phyloP scores from a whole-genome alignment of 2,797 vertebrate genomes.

The Hoplostethus mediterraneus region DNA sequence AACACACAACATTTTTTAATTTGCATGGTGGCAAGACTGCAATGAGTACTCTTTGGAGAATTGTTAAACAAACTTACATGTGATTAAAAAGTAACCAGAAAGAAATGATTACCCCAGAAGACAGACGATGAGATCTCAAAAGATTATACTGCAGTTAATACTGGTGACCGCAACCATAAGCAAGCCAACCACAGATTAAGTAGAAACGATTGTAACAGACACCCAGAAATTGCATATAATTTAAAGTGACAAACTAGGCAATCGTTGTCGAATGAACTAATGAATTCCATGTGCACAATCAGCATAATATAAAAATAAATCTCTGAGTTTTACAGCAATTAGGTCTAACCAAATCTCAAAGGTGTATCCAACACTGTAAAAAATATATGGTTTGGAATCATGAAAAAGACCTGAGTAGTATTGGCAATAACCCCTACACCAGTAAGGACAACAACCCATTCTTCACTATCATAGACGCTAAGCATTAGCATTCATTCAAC shows the following conservation, averaged over 20 bases:
- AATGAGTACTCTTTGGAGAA: slow-evolving; percentile 26
- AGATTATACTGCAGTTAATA: slow-evolving; percentile 51
- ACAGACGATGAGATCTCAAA: slow-evolving; percentile 35
- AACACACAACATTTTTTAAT: slow-evolving; percentile 36
- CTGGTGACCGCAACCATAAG: slow-evolving; percentile 41
- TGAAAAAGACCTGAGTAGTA: slow-evolving; percentile 75
- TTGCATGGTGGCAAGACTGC: slow-evolving; percentile 26
- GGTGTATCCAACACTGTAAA: slow-evolving; percentile 38
- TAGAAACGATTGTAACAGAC: slow-evolving; percentile 32
- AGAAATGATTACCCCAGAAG: slow-evolving; percentile 51
- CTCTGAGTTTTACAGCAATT: slow-evolving; percentile 65
- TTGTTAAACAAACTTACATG: slow-evolving; percentile 41
- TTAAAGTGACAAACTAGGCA: slow-evolving; percentile 59
- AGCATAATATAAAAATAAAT: slow-evolving; percentile 75
- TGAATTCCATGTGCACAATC: slow-evolving; percentile 63
- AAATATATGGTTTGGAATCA: slow-evolving; percentile 47
- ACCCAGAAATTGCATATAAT: slow-evolving; percentile 57
- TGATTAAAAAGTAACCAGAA: slow-evolving; percentile 32
- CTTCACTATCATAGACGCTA: slow-evolving; percentile 25
- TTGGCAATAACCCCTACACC: slow-evolving; percentile 54
- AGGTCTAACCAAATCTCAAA: slow-evolving; percentile 37
- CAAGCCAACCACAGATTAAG: slow-evolving; percentile 51
- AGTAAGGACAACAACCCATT: slow-evolving; percentile 33
- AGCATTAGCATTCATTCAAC: slow-evolving; percentile 35
- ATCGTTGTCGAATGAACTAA: slow-evolving; percentile 59